phyloP scores from a whole-genome alignment of 2,888 invertebrate genomes.

The Torymus aiolomorphi region DNA sequence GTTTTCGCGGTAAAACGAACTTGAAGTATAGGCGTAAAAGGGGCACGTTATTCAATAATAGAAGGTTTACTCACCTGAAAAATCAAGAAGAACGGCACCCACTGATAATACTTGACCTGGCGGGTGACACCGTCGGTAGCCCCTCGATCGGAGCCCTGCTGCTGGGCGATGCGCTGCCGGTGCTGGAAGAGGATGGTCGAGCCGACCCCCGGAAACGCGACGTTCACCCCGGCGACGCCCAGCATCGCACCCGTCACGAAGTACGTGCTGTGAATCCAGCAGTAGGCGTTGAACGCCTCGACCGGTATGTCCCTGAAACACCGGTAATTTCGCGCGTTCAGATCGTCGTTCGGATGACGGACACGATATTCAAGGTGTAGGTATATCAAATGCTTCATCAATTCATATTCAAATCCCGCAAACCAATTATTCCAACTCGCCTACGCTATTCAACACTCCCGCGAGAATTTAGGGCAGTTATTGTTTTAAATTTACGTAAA shows the following conservation, averaged over 20 bases:
- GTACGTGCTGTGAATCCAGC: constrained; percentile 97
- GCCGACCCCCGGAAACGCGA: constrained; percentile 90
- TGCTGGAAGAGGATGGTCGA: constrained; percentile 75
- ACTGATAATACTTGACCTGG: constrained; percentile 94
- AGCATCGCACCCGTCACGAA: constrained; percentile 90
- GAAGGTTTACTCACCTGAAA: constrained; percentile 85
- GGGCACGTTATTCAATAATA: background rate
- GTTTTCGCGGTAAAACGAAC: too few relatives aligned
- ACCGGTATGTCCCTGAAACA: constrained; percentile 88
- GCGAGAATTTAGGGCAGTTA: too few relatives aligned
- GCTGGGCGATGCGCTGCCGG: constrained; percentile 79
- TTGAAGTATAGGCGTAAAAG: too few relatives aligned
- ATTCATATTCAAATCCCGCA: too few relatives aligned
- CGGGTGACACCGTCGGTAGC: constrained; percentile 73
- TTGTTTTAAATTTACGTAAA: too few relatives aligned
- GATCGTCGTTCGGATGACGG: background rate
- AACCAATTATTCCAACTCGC: too few relatives aligned
- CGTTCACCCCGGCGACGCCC: constrained; percentile 83
- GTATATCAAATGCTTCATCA: too few relatives aligned
- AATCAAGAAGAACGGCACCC: constrained; percentile 98
- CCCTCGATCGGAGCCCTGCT: constrained; percentile 11
- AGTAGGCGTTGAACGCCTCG: constrained; percentile 94
- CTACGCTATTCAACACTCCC: too few relatives aligned
- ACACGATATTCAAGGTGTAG: background rate
- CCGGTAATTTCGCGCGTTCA: background rate